Evolutionary conservation across 2,888 invertebrate species (phyloP), one percentile per base, ranked within the genome.

Genomic region (Eurois occulta): DNA sequence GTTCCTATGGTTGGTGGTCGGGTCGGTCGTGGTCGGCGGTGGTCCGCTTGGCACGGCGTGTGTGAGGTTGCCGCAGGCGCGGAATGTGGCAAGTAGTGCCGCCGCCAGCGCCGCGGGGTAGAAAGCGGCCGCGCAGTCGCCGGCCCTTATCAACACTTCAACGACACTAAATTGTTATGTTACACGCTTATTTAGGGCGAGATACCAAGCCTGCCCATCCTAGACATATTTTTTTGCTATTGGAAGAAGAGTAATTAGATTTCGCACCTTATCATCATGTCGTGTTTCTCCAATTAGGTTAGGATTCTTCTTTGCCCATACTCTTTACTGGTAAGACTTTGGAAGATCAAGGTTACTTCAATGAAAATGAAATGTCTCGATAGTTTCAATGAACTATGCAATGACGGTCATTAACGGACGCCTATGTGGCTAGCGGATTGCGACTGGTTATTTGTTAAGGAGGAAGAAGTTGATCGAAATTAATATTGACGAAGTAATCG

Each of bases 61-160:
- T 78, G 78, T 83, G 84, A 68, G 72, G 52, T 65, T 24, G 89
- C 88, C 90, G 87, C 90, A 80, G 90, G 90, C 90, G 85, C 84
- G 93, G 93, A 93, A 93, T 94, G 93, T 89, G 90, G 90, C 89
- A 88, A 87, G 81, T 86, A 86, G 85, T 85, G 48, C 70, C 86
- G 60, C 83, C 43, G 83, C 68, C 84, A 78, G 80, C 84, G 94
- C 94, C 94, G 87, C 93, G 72, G 94, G 94, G 94, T 94, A 94
- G 95, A 94, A 94, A 95, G 94, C 91, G 90, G 87, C 89, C 88
- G 83, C 75, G 79, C 85, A 89, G 88, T 86, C 88, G 90, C 82
- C 82, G 88, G 91, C 92, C 93, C 92, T 91, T 87, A 88, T 87
- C 88, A 83, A 81, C 83, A 85, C 87, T 87, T 85, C 87, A 73